phyloP scores from a whole-genome alignment of 1,140 invertebrate species.

The Lepidurus packardi region DNA sequence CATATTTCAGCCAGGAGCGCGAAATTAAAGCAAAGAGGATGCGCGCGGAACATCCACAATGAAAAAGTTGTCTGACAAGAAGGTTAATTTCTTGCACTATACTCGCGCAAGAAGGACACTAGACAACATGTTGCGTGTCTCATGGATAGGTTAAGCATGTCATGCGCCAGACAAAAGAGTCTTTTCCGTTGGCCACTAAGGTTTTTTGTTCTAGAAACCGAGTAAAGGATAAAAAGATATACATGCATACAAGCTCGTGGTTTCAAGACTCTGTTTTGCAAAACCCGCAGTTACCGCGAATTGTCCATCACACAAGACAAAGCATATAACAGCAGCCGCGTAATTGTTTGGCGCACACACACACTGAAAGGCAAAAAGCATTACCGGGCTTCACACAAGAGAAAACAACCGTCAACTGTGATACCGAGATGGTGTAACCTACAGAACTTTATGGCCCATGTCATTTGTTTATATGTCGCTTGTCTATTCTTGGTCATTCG shows the following conservation, averaged over 20 bases:
- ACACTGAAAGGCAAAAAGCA: neutral
- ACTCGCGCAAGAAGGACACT: neutral
- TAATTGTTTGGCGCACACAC: neutral
- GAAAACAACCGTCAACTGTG: neutral
- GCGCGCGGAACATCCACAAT: conserved; percentile 1
- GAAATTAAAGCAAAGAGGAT: neutral
- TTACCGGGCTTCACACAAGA: neutral
- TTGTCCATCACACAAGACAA: neutral
- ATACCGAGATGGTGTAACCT: neutral
- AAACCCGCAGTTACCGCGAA: neutral
- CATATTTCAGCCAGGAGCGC: neutral
- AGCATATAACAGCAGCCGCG: neutral
- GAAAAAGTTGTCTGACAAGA: neutral
- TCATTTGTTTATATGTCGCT: neutral
- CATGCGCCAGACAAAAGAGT: conserved; percentile 6
- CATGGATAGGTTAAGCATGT: neutral
- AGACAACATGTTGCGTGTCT: conserved; percentile 15
- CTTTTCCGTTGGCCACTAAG: neutral
- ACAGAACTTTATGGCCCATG: conserved; percentile 3
- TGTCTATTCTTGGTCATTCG: neutral
- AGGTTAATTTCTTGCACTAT: conserved; percentile 4
- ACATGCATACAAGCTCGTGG: neutral
- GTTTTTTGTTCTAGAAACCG: neutral
- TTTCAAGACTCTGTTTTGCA: neutral
- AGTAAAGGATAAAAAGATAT: neutral